Evolutionary conservation across 2,113 vertebrate genomes (phyloP), one percentile per base, ranked within the genome.

Genomic region (Podiceps cristatus): DNA sequence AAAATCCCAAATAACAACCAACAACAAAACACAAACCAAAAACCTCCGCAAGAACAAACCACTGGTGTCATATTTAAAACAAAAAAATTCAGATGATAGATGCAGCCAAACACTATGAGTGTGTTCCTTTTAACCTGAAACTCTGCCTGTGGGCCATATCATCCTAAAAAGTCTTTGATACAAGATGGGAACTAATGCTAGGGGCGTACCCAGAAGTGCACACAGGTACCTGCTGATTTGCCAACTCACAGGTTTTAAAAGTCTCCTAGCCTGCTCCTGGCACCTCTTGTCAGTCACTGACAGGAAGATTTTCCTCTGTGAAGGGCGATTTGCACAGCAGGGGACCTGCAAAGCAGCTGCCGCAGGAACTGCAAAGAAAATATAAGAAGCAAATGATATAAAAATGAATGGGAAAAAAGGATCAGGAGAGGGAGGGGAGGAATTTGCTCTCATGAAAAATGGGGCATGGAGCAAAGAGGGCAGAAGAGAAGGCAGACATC

Each of bases 251-350:
- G 69, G 81, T 97, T 96, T 97, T 95, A 56, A 82, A 97, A 96
- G 87, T 97, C 95, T 97, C 31, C 33, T 71, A 68, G 52, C 45
- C 95, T 92, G 94, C 96, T 97, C 77, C 93, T 97, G 96, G 96
- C 96, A 96, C 96, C 95, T 97, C 96, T 67, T 81, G 88, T 96
- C 96, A 97, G 94, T 85, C 84, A 18, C 78, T 90, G 96, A 83
- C 96, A 96, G 93, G 96, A 95, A 96, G 88, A 95, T 95, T 89
- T 97, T 73, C 71, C 79, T 95, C 96, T 96, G 87, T 97, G 93
- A 94, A 96, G 94, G 96, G 96, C 91, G 27, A 97, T 97, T 97
- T 95, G 86, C 97, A 96, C 97, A 97, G 97, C 94, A 50, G 97
- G 97, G 71, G 68, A 49, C 85, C 94, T 84, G 95, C 92, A 94